phyloP scores from a whole-genome alignment of 2,888 invertebrate species.

The Geotrupes spiniger region DNA sequence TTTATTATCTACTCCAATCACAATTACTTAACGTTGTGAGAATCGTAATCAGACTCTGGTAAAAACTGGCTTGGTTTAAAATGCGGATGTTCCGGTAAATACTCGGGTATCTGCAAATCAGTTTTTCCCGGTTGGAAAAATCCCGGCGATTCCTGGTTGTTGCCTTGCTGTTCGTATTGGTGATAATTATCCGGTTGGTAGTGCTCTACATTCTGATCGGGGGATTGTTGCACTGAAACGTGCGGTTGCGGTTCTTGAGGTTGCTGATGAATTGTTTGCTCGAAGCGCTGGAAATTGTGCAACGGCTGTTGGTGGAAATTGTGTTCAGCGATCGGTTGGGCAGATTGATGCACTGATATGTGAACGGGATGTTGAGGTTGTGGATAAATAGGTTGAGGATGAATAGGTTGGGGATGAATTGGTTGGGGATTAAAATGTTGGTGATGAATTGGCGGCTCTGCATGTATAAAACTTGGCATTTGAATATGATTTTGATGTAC shows the following conservation, averaged over 20 bases:
- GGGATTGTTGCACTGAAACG: neutral
- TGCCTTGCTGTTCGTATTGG: conserved; percentile 1
- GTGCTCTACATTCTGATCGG: conserved; percentile 1
- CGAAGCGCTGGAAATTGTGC: conserved; percentile 2
- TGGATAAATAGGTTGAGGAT: neutral
- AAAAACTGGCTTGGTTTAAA: conserved; percentile 3
- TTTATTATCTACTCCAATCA: no score
- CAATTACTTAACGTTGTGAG: neutral
- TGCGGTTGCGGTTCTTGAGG: neutral
- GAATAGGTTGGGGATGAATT: neutral
- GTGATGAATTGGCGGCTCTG: no score
- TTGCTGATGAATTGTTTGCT: neutral
- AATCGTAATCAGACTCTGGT: neutral
- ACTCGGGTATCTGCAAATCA: conserved; percentile 21
- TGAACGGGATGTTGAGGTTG: neutral
- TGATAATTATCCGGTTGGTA: neutral
- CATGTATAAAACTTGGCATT: no score
- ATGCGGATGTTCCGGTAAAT: conserved; percentile 21
- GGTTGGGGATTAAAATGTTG: no score
- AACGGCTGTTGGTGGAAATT: neutral
- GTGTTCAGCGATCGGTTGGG: neutral
- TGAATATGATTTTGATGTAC: neutral
- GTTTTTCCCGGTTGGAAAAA: conserved; percentile 19
- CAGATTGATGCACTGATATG: neutral
- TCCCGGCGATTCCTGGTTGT: conserved; percentile 10